These are phyloP conservation scores for Brachypodius melanocephalos DNA, from an alignment of 2,113 vertebrate genomes.

Conservation along the genomic window DNA sequence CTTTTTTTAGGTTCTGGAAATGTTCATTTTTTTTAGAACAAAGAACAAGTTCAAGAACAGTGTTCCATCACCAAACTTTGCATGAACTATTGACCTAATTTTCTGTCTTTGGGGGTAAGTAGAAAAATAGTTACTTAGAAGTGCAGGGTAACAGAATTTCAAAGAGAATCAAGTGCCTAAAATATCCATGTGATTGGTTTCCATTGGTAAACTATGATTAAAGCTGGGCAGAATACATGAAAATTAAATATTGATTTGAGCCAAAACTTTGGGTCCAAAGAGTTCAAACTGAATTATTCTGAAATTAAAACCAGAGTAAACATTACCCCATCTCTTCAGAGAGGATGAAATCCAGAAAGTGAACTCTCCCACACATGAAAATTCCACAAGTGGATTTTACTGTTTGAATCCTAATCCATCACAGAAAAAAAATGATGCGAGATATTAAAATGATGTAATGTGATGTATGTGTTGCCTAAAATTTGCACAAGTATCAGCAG, in stretches of 20 bases:
- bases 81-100: background rate
- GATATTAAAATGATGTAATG: background rate
- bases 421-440: background rate
- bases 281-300: background rate
- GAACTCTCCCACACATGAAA: background rate
- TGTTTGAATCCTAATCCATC: background rate
- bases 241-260: background rate
- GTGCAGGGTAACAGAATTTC: background rate
- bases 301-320: background rate
- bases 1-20: background rate
- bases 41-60: background rate
- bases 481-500: background rate
- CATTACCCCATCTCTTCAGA: background rate
- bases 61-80: background rate
- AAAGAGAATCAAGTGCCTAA: background rate
- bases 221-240: background rate
- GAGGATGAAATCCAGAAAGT: background rate
- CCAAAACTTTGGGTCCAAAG: background rate
- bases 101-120: background rate
- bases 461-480: background rate
- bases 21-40: background rate
- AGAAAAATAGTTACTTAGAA: background rate
- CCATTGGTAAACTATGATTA: background rate
- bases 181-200: background rate
- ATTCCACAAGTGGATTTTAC: background rate